Conservation (phyloP, 2,113 vertebrate species). For the Poeciliopsis turrubarensis region DNA sequence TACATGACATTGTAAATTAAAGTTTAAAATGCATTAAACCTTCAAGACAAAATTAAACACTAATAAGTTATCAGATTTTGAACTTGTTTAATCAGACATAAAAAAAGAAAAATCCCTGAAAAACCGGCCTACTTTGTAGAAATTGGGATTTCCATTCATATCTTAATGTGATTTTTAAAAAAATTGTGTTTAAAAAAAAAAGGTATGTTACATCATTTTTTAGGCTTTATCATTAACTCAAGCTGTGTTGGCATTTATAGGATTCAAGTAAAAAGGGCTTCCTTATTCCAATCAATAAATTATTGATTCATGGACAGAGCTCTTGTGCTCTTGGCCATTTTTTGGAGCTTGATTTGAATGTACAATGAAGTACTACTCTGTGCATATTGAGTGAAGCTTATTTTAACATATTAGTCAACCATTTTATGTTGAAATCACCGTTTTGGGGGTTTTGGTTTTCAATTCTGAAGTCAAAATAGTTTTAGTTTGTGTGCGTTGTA, state of each 20-base stretch:
- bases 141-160: background rate
- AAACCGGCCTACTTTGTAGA: background rate
- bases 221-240: background rate
- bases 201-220: background rate
- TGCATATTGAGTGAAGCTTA: too few species aligned
- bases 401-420: too few species aligned
- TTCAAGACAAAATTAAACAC: background rate
- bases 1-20: background rate
- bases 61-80: background rate
- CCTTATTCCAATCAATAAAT: background rate
- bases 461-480: background rate
- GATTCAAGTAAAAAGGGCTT: background rate
- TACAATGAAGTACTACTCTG: background rate
- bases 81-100: background rate
- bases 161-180: background rate
- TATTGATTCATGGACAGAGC: background rate
- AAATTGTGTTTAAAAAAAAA: background rate
- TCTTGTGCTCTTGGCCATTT: background rate
- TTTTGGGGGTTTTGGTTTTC: background rate
- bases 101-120: background rate
- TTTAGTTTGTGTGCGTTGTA: background rate
- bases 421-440: background rate
- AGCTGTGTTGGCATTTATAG: background rate
- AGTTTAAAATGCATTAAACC: background rate
- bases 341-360: background rate